Base-by-base conservation (phyloP, 2,113 vertebrate genomes). In the Camelus dromedarius region DNA sequence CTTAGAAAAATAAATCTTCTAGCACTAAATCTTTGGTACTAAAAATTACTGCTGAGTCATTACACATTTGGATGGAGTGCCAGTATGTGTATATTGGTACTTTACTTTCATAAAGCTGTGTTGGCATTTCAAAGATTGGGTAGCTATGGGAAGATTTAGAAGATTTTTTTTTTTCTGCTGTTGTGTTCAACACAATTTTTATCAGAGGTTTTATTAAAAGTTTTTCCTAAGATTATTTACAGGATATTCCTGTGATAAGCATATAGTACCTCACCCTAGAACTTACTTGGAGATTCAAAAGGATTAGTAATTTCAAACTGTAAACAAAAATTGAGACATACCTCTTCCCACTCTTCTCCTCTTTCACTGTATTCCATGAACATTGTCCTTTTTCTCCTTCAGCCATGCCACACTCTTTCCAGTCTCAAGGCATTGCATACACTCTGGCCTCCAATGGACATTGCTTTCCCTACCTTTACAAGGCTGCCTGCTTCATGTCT, bases 391-490 rank as follows among this genome's bases (percentile, higher is more conserved):
- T 52, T 46, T 54, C 72, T 83, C n/a, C 54, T 28, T 58, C 20
- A 54, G 5, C 15, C 14, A 12, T 72, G 2, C 8, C 46, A 54
- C 42, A 30, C 24, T 92, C 28, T 77, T 77, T 84, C 14, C n/a
- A 72, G 0, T 56, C 4, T 42, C 8, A 54, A 80, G 32, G 8
- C 22, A 46, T 62, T 82, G 6, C 7, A 10, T 3, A 54, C 50
- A 5, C 10, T 60, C 3, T 35, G 76, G 24, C 7, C 6, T 79
- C 8, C 20, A 2, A 2, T 2, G 2, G 18, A 3, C 1, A 46
- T 32, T 81, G 2, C 8, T 73, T 12, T 9, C 9, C 0, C 5
- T 15, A 6, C 12, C 22, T 52, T 62, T 66, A 50, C 28, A 32
- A 32, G 58, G 14, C 38, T 66, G 6, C 3, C 6, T 60, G 35